Percentiles rank a stretch among this genome's conserved stretches.
Conservation (phyloP, 2,888 invertebrate species). For the Phalangium opilio region DNA sequence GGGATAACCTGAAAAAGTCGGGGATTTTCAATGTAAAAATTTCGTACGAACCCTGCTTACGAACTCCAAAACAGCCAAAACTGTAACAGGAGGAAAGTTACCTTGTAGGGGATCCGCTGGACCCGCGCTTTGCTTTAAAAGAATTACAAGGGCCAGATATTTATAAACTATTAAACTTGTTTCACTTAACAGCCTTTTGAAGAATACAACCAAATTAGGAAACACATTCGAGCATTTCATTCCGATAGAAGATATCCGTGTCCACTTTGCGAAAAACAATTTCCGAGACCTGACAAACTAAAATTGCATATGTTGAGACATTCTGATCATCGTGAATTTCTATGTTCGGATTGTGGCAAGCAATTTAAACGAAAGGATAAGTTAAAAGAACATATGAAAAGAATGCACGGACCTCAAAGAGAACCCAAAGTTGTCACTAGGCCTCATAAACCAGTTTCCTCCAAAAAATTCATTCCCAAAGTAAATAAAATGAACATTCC, state of each 20-base stretch:
- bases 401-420: slow-evolving; percentile 44
- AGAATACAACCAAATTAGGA: slow-evolving; percentile 51
- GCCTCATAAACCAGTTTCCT: slow-evolving; percentile 20
- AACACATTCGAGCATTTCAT: slow-evolving; percentile 58
- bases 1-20: no score
- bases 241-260: slow-evolving; percentile 50
- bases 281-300: slow-evolving; percentile 53
- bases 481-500: slow-evolving; percentile 26
- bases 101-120: no score
- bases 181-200: slow-evolving; percentile 47
- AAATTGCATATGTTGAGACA: slow-evolving; percentile 49
- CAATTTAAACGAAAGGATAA: slow-evolving; percentile 62
- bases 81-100: no score
- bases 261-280: slow-evolving; percentile 49
- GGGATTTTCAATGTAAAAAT: no score
- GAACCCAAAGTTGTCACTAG: slow-evolving; percentile 16
- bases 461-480: slow-evolving; percentile 43
- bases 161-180: no score
- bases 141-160: no score
- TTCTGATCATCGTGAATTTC: slow-evolving; percentile 41
- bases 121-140: no score
- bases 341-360: slow-evolving; percentile 58
- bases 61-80: no score
- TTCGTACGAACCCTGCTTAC: no score
- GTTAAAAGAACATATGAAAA: slow-evolving; percentile 52